Percentiles rank a stretch among this genome's conserved stretches.
phyloP scores from a whole-genome alignment of 2,113 vertebrate species.

The Salvelinus alpinus region DNA sequence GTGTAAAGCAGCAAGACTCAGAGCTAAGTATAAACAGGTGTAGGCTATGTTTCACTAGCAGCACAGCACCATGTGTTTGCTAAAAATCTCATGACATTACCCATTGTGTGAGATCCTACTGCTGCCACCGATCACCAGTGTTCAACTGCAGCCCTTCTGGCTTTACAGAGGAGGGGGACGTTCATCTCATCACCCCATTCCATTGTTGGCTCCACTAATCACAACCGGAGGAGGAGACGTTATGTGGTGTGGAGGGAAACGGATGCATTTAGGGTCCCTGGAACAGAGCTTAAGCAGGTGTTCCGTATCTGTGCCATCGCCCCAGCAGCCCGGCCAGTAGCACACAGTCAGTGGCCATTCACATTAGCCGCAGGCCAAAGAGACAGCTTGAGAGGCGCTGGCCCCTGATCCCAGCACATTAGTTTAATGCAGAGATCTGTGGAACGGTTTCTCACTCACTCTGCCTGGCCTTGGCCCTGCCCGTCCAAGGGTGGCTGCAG shows the following conservation, averaged over 20 bases:
- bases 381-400: conserved; percentile 70
- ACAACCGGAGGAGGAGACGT: conserved; percentile 54
- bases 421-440: conserved; percentile 71
- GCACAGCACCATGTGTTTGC: conserved; percentile 28
- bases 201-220: conserved; percentile 61
- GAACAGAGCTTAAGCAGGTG: conserved; percentile 70
- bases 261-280: conserved; percentile 62
- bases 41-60: conserved; percentile 31
- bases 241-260: conserved; percentile 51
- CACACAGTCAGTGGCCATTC: conserved; percentile 51
- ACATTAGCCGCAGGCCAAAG: conserved; percentile 64
- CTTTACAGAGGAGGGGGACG: conserved; percentile 1
- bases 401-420: conserved; percentile 73
- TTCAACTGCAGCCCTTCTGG: conserved; percentile 23
- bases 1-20: conserved; percentile 10
- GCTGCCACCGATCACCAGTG: conserved; percentile 21
- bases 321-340: conserved; percentile 12
- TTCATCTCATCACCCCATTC: conserved; percentile 53
- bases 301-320: conserved; percentile 63
- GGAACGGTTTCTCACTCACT: conserved; percentile 57
- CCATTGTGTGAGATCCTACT: conserved; percentile 23
- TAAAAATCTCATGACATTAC: conserved; percentile 32
- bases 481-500: conserved; percentile 26
- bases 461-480: conserved; percentile 26
- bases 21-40: conserved; percentile 38